These are phyloP conservation scores for Cydia strobilella DNA, from an alignment of 1,140 invertebrate genomes.

Conservation along the genomic window DNA sequence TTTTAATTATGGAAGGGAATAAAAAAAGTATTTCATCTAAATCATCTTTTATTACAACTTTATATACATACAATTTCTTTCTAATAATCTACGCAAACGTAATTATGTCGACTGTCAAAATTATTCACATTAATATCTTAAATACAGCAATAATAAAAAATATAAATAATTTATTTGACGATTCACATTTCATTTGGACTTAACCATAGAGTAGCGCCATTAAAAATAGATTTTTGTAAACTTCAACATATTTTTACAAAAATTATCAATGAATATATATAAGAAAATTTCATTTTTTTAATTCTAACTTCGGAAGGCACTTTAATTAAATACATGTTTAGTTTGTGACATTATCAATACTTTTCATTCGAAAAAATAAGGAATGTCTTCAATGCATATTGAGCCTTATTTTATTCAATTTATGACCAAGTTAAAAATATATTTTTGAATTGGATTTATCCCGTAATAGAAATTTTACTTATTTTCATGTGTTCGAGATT, in stretches of 20 bases:
- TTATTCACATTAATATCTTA: conserved; percentile 10
- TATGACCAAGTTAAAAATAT: neutral
- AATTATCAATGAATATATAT: neutral
- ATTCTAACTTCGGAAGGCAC: neutral
- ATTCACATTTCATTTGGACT: conserved; percentile 18
- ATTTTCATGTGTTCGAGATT: neutral
- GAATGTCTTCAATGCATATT: conserved; percentile 2
- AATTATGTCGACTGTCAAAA: conserved; percentile 16
- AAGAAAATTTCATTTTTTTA: neutral
- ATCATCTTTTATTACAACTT: conserved; percentile 45
- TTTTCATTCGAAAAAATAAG: conserved; percentile 17
- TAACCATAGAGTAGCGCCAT: conserved; percentile 4
- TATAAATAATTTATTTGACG: neutral
- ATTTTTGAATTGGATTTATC: too few species aligned
- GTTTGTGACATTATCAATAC: conserved; percentile 27
- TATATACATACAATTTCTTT: conserved; percentile 41
- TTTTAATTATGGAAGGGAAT: conserved; percentile 13
- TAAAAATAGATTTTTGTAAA: neutral
- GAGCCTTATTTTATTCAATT: neutral
- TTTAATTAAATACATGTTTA: neutral
- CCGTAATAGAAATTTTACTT: neutral
- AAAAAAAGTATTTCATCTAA: conserved; percentile 39
- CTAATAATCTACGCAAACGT: conserved; percentile 19
- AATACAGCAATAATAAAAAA: neutral
- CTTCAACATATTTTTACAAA: neutral